Percentiles rank a stretch among this genome's conserved stretches.
Evolutionary conservation across 2,888 invertebrate genomes (phyloP).

Genomic region (Sinohyriopsis cumingii): DNA sequence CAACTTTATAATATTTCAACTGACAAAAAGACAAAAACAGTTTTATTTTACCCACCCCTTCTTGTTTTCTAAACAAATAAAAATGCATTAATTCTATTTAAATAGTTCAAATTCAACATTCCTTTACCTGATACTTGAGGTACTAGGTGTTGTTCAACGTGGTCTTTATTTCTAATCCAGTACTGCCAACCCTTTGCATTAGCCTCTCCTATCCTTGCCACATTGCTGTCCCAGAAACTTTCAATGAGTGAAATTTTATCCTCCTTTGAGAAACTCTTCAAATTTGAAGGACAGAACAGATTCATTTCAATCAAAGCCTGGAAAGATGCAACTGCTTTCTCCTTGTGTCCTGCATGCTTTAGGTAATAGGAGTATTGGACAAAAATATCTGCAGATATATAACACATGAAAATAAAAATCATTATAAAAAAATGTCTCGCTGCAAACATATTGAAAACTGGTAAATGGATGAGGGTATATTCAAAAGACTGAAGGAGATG

Average conservation of each 20-base stretch:
- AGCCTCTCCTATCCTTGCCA: constrained; percentile 70
- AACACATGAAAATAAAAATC: neutral
- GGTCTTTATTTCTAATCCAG: constrained; percentile 37
- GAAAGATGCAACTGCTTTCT: constrained; percentile 70
- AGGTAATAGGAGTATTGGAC: constrained; percentile 67
- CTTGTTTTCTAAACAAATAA: neutral
- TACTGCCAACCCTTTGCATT: constrained; percentile 68
- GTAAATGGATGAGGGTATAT: too few relatives aligned
- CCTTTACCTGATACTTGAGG: constrained; percentile 1
- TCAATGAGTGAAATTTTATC: constrained; percentile 67
- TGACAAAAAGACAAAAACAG: too few relatives aligned
- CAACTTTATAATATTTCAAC: too few relatives aligned
- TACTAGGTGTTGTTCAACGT: neutral
- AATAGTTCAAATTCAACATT: neutral
- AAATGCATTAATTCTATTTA: neutral
- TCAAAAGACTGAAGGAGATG: too few relatives aligned
- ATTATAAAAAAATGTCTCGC: neutral
- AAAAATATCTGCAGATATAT: constrained; percentile 65
- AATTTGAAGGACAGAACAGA: constrained; percentile 63
- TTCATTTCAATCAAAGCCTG: constrained; percentile 73
- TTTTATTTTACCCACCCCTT: too few relatives aligned
- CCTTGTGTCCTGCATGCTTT: constrained; percentile 69
- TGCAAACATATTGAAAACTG: neutral
- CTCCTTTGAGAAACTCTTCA: constrained; percentile 42
- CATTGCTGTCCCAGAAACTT: constrained; percentile 72